Conservation (phyloP, 2,797 vertebrate species). For the Hyperoplus immaculatus region DNA sequence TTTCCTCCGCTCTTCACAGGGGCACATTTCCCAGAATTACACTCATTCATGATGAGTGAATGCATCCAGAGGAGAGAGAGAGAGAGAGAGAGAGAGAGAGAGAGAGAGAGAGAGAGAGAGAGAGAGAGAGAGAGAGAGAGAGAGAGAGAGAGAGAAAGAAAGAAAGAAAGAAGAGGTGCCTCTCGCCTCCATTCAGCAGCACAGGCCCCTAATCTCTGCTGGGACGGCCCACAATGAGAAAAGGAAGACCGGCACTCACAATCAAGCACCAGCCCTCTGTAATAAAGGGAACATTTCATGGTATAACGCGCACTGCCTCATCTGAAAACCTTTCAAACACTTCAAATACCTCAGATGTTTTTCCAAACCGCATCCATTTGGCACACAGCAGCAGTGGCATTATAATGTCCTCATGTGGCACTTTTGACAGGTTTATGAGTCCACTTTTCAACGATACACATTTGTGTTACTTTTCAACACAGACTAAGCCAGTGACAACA, state of each 20-base stretch:
- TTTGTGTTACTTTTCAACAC: constrained; percentile 14
- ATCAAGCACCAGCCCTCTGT: constrained; percentile 59
- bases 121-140: too few relatives aligned
- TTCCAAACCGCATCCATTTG: constrained; percentile 25
- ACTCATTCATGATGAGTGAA: constrained; percentile 80
- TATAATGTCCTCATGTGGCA: constrained; percentile 18
- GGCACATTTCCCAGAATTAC: constrained; percentile 82
- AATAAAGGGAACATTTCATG: constrained; percentile 72
- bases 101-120: too few relatives aligned
- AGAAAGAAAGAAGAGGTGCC: constrained; percentile 56
- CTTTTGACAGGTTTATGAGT: constrained; percentile 8
- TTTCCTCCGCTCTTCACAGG: constrained; percentile 76
- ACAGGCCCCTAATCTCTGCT: constrained; percentile 79
- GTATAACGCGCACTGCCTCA: constrained; percentile 46
- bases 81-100: too few relatives aligned
- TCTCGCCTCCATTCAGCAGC: constrained; percentile 72
- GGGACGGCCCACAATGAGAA: constrained; percentile 70
- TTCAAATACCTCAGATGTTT: constrained; percentile 35
- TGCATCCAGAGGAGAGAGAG: constrained; percentile 54
- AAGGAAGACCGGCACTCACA: constrained; percentile 67
- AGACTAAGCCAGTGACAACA: constrained; percentile 3
- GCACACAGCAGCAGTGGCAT: neutral
- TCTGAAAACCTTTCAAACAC: constrained; percentile 45
- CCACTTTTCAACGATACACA: neutral
- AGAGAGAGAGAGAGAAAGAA: neutral